Evolutionary conservation across 1,140 invertebrate species (phyloP).

Genomic region (Homarus americanus): DNA sequence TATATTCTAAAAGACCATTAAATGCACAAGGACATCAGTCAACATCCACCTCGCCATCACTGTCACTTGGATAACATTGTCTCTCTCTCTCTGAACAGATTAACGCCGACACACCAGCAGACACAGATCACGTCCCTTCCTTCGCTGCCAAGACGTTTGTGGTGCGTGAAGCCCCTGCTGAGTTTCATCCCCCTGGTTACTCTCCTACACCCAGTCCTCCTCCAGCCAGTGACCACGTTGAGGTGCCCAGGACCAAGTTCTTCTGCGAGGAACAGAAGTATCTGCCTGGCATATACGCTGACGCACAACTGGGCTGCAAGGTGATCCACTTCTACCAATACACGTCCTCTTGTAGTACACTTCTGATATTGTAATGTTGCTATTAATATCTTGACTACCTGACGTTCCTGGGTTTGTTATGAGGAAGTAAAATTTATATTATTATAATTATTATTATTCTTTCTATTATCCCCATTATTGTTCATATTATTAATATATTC

Average conservation of each 20-base stretch:
- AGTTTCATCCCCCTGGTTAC: slow-evolving; percentile 67
- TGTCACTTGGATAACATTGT: neutral
- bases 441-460: too few relatives aligned
- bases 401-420: too few relatives aligned
- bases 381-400: too few relatives aligned
- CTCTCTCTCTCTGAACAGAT: slow-evolving; percentile 44
- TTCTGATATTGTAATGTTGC: too few relatives aligned
- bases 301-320: slow-evolving; percentile 94
- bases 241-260: slow-evolving; percentile 83
- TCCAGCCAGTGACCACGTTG: neutral
- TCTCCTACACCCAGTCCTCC: neutral
- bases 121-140: slow-evolving; percentile 74
- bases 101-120: slow-evolving; percentile 44
- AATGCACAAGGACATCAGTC: too few relatives aligned
- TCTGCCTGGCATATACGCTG: slow-evolving; percentile 92
- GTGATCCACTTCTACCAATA: slow-evolving; percentile 79
- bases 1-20: too few relatives aligned
- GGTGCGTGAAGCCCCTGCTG: slow-evolving; percentile 64
- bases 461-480: too few relatives aligned
- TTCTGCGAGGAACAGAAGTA: slow-evolving; percentile 93
- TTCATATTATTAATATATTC: too few relatives aligned
- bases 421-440: too few relatives aligned
- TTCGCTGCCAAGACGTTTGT: slow-evolving; percentile 74
- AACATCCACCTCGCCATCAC: too few relatives aligned
- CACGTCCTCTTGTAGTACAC: too few relatives aligned